phyloP scores from a whole-genome alignment of 2,888 invertebrate species.

The Clusia tigrina region DNA sequence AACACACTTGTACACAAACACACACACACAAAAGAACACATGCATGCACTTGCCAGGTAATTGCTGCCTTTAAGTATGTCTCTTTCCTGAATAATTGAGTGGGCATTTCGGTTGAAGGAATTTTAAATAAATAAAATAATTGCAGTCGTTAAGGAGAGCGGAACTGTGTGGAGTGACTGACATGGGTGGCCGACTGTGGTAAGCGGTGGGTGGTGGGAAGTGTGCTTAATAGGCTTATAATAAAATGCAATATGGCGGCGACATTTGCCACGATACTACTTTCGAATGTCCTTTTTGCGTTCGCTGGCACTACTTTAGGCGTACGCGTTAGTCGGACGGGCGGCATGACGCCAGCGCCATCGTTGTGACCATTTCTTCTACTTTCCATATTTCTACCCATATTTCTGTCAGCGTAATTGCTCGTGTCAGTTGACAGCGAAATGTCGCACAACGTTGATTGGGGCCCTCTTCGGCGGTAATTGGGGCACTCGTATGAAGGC shows the following conservation, averaged over 20 bases:
- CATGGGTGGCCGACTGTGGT: neutral
- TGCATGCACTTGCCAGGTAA: neutral
- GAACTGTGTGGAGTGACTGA: neutral
- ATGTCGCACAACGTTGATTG: slow-evolving; percentile 13
- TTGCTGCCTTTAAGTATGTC: neutral
- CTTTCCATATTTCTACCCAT: neutral
- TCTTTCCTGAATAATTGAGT: slow-evolving; percentile 25
- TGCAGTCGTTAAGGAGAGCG: slow-evolving; percentile 1
- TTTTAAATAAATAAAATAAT: slow-evolving; percentile 28
- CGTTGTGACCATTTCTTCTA: neutral
- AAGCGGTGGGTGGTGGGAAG: too few relatives aligned
- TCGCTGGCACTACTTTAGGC: neutral
- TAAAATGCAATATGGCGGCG: slow-evolving; percentile 3
- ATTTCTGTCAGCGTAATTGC: slow-evolving; percentile 14
- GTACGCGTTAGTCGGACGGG: neutral
- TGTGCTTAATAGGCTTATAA: too few relatives aligned
- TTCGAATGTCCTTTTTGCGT: slow-evolving; percentile 1
- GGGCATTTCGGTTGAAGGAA: slow-evolving; percentile 20
- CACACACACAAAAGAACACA: neutral
- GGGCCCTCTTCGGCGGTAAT: neutral
- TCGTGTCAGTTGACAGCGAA: slow-evolving; percentile 25
- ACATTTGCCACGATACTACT: neutral
- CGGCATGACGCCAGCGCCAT: neutral
- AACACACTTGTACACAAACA: neutral
- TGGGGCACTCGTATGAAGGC: neutral